A percentile compares a stretch with the other conserved stretches of the same genome.
phyloP scores from a whole-genome alignment of 2,888 invertebrate genomes.

The Oscheius onirici region DNA sequence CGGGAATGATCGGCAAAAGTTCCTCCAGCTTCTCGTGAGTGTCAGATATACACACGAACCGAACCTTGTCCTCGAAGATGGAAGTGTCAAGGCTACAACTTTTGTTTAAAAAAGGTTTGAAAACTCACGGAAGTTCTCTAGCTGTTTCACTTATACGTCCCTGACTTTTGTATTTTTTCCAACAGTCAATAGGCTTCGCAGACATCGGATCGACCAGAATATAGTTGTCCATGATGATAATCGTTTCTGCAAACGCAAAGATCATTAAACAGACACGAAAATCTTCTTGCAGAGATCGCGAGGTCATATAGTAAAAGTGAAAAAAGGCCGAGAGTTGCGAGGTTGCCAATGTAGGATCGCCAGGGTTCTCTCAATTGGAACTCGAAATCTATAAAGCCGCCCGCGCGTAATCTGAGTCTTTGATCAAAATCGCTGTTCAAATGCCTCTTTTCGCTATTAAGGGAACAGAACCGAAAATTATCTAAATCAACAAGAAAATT shows the following conservation, averaged over 20 bases:
- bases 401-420: constrained; percentile 24
- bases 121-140: constrained; percentile 60
- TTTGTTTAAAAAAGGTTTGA: background rate
- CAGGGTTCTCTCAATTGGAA: background rate
- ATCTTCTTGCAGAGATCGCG: no score
- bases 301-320: background rate
- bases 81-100: constrained; percentile 63
- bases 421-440: constrained; percentile 21
- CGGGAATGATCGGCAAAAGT: constrained; percentile 46
- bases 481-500: constrained; percentile 5
- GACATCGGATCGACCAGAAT: constrained; percentile 68
- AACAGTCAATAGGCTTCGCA: constrained; percentile 66
- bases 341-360: constrained; percentile 6
- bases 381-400: constrained; percentile 24
- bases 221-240: constrained; percentile 54
- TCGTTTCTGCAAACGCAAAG: background rate
- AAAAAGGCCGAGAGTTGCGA: background rate
- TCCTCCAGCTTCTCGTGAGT: constrained; percentile 68
- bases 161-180: constrained; percentile 68
- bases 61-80: constrained; percentile 58
- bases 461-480: no score
- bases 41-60: constrained; percentile 68
- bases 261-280: background rate
- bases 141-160: constrained; percentile 67
- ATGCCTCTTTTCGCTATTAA: constrained; percentile 4